Evolutionary conservation across 2,797 vertebrate species (phyloP).

Genomic region (Macropus fuliginosus): DNA sequence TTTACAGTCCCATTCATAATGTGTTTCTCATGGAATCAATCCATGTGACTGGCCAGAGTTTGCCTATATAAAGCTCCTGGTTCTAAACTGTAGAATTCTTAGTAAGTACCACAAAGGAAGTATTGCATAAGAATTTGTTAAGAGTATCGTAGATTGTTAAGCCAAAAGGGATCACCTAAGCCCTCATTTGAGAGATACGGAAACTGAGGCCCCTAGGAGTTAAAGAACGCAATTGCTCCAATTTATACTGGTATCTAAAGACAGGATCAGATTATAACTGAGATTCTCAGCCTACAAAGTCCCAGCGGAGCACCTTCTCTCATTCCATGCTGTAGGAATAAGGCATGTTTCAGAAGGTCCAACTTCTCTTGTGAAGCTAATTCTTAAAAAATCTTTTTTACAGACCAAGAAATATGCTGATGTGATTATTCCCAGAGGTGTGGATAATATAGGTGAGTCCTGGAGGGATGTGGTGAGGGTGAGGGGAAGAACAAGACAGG

Average conservation of each 20-base stretch:
- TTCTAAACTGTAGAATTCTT: neutral
- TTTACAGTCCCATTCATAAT: neutral
- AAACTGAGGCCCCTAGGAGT: neutral
- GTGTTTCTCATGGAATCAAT: neutral
- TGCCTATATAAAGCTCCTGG: neutral
- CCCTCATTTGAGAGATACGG: neutral
- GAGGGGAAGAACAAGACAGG: neutral
- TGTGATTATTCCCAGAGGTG: slow-evolving; percentile 96
- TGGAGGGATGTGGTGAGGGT: fast-evolving
- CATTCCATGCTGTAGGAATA: neutral
- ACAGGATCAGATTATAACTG: neutral
- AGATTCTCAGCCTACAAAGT: neutral
- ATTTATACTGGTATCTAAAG: neutral
- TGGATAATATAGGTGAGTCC: slow-evolving; percentile 93
- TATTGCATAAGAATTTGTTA: neutral
- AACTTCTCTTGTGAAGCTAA: slow-evolving; percentile 5
- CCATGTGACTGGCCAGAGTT: neutral
- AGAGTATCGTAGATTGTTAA: neutral
- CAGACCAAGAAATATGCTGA: slow-evolving; percentile 98
- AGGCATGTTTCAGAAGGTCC: neutral
- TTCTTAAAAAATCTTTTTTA: slow-evolving; percentile 56
- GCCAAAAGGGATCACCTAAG: neutral
- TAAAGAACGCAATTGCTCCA: neutral
- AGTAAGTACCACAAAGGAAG: neutral
- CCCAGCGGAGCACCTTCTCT: neutral